phyloP scores from a whole-genome alignment of 2,797 vertebrate species.

The Pitangus sulphuratus region DNA sequence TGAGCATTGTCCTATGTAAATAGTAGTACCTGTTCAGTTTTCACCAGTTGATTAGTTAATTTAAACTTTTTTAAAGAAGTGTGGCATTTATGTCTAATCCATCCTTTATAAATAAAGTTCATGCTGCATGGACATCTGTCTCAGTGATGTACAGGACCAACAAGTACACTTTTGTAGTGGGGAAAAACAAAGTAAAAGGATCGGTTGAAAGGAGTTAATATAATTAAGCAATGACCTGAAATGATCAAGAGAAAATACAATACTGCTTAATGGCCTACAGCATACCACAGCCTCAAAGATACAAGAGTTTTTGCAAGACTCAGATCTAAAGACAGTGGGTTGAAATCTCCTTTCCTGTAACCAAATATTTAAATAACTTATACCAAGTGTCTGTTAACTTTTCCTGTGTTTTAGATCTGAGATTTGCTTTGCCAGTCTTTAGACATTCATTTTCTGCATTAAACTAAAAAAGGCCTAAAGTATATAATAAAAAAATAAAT shows the following conservation, averaged over 20 bases:
- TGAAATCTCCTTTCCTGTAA: not conserved
- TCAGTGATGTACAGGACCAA: not conserved
- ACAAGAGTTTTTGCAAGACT: not conserved
- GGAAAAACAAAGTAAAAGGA: not conserved
- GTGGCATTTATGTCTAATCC: slow-evolving; percentile 27
- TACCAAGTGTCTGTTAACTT: not conserved
- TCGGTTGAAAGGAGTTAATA: not conserved
- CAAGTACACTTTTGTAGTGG: not conserved
- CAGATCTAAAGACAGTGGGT: not conserved
- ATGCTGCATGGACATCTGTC: slow-evolving; percentile 6
- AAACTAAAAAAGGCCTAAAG: not conserved
- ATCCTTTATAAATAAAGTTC: slow-evolving; percentile 70
- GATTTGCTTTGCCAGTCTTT: not conserved
- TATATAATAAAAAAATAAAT: not conserved
- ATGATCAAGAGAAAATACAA: not conserved
- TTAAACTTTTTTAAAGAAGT: slow-evolving; percentile 56
- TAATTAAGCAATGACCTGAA: not conserved
- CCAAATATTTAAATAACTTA: not conserved
- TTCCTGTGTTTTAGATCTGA: not conserved
- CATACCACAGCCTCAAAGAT: not conserved
- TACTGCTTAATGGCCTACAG: not conserved
- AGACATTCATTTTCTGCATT: not conserved
- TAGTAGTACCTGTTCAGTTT: slow-evolving; percentile 4
- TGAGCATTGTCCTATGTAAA: slow-evolving; percentile 47
- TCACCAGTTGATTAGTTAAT: slow-evolving; percentile 50